phyloP scores from a whole-genome alignment of 1,140 invertebrate species.

The Helicoverpa zea region DNA sequence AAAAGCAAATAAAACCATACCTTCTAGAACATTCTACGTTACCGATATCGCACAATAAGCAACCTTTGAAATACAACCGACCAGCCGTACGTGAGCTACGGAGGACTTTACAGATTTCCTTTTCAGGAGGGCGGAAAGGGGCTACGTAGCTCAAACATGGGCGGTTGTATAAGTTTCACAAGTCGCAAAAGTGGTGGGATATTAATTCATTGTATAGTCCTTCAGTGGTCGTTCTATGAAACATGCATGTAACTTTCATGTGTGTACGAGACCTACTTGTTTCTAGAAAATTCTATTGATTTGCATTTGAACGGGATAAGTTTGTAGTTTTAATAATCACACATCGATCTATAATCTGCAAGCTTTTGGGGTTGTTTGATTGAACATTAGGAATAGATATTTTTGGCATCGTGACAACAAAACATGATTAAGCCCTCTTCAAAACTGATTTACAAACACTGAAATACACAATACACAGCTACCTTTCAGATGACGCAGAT shows the following conservation, averaged over 20 bases:
- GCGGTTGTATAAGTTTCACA: constrained; percentile 13
- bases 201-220: not conserved
- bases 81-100: constrained; percentile 41
- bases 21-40: constrained; percentile 52
- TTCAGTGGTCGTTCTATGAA: constrained; percentile 2
- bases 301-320: not conserved
- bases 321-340: not conserved
- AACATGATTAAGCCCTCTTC: not conserved
- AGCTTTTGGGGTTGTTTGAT: not conserved
- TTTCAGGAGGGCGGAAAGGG: not conserved
- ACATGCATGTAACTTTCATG: constrained; percentile 15
- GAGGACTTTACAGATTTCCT: not conserved
- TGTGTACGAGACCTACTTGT: not conserved
- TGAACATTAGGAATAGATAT: no score
- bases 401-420: not conserved
- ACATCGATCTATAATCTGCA: no score
- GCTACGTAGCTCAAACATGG: not conserved
- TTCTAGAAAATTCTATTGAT: not conserved
- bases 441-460: not conserved
- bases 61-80: constrained; percentile 57
- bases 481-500: not conserved
- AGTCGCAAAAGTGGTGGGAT: constrained; percentile 4
- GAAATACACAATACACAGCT: not conserved
- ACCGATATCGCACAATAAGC: constrained; percentile 58
- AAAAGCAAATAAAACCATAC: constrained; percentile 42